phyloP scores from a whole-genome alignment of 2,888 invertebrate genomes.

The Drosophila pseudotalamancana region DNA sequence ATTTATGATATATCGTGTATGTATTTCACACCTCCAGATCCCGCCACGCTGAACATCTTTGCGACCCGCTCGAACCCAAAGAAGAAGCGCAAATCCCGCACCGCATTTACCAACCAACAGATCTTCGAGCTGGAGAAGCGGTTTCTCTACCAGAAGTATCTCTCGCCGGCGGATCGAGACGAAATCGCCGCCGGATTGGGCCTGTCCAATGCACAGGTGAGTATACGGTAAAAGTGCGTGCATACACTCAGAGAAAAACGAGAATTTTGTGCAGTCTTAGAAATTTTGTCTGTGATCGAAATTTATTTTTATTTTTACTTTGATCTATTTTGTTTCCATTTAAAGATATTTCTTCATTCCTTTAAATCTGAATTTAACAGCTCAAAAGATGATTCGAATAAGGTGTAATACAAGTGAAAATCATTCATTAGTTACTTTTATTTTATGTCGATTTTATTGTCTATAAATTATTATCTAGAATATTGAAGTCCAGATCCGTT shows the following conservation, averaged over 20 bases:
- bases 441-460: too few relatives aligned
- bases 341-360: too few relatives aligned
- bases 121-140: constrained; percentile 98
- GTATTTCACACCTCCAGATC: constrained; percentile 86
- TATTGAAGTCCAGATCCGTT: too few relatives aligned
- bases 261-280: background rate
- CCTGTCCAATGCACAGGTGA: constrained; percentile 96
- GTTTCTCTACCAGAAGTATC: constrained; percentile 99
- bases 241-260: background rate
- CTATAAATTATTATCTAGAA: too few relatives aligned
- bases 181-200: constrained; percentile 97
- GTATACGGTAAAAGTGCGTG: constrained; percentile 40
- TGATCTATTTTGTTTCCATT: too few relatives aligned
- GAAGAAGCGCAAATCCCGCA: constrained; percentile 98
- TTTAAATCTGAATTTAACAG: too few relatives aligned
- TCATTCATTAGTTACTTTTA: too few relatives aligned
- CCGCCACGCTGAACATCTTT: constrained; percentile 94
- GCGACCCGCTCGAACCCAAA: constrained; percentile 95
- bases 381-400: too few relatives aligned
- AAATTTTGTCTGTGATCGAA: too few relatives aligned
- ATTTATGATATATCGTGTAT: constrained; percentile 19
- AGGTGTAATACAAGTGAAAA: too few relatives aligned
- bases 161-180: constrained; percentile 98
- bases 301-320: too few relatives aligned
- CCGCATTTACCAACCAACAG: constrained; percentile 99